Evolutionary conservation across 2,797 vertebrate species (phyloP).

Genomic region (Falco rusticolus): DNA sequence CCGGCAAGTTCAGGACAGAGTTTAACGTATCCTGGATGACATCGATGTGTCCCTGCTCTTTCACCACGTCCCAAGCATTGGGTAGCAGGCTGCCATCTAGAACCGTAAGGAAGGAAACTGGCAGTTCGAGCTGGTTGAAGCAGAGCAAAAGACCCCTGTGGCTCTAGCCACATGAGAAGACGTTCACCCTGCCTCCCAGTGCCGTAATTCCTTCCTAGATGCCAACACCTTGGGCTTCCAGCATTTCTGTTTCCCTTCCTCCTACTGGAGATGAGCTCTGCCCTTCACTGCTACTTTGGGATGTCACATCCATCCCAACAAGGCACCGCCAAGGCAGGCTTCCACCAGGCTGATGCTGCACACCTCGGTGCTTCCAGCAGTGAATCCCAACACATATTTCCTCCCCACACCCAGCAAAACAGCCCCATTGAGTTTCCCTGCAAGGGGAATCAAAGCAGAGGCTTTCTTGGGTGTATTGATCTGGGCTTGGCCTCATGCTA

Average conservation of each 20-base stretch:
- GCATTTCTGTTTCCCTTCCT: not conserved
- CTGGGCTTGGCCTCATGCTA: not conserved
- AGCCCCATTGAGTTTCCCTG: not conserved
- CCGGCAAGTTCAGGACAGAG: accelerated
- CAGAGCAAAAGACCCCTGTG: not conserved
- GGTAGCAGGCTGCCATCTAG: not conserved
- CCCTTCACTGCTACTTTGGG: not conserved
- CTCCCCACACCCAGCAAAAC: not conserved
- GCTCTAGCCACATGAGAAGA: not conserved
- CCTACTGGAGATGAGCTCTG: not conserved
- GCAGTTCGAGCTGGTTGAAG: not conserved
- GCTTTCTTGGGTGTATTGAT: not conserved
- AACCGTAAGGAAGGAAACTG: not conserved
- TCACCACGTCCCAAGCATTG: not conserved
- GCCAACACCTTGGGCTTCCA: not conserved
- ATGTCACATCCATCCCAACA: not conserved
- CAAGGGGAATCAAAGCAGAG: not conserved
- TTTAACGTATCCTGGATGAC: accelerated
- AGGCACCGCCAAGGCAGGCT: not conserved
- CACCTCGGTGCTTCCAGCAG: not conserved
- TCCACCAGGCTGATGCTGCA: not conserved
- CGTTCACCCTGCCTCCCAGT: accelerated
- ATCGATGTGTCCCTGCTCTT: not conserved
- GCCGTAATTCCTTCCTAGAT: not conserved
- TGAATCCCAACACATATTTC: not conserved